A percentile compares a stretch with the other conserved stretches of the same genome.
Conservation (phyloP, 1,140 invertebrate species). For the Hylaeus volcanicus region DNA sequence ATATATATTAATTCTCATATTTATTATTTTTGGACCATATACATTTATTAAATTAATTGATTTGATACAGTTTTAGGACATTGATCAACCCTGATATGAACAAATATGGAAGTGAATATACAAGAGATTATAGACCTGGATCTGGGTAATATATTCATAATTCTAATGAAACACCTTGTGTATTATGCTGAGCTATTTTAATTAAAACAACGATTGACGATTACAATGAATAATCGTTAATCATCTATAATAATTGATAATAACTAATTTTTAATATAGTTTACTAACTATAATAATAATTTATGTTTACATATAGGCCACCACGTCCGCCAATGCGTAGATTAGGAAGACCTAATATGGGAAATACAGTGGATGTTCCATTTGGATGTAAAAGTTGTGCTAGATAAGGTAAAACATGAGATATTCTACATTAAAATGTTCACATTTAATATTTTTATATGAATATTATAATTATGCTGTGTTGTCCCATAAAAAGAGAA, state of each 20-base stretch:
- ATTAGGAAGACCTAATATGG: constrained; percentile 59
- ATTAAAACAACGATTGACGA: too few relatives aligned
- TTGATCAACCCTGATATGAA: constrained; percentile 61
- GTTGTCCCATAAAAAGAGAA: not conserved
- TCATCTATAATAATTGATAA: too few relatives aligned
- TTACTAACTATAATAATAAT: constrained; percentile 12
- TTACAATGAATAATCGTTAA: too few relatives aligned
- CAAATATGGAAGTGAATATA: constrained; percentile 48
- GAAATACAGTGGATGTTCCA: constrained; percentile 62
- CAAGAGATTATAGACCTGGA: constrained; percentile 61
- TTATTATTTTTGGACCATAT: not conserved
- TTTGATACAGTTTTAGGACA: constrained; percentile 61
- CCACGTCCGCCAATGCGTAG: constrained; percentile 59
- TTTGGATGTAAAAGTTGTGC: constrained; percentile 70
- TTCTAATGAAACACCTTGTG: too few relatives aligned
- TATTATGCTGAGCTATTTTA: too few relatives aligned
- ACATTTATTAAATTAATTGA: not conserved
- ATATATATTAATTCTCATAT: not conserved
- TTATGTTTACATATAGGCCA: constrained; percentile 39
- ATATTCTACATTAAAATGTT: not conserved
- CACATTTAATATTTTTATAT: constrained; percentile 7
- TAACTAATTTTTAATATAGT: too few relatives aligned
- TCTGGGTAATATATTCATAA: constrained; percentile 58
- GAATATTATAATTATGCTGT: not conserved
- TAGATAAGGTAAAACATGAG: constrained; percentile 34